These are phyloP conservation scores for Lacanobia wlatinum DNA, from an alignment of 2,888 invertebrate species.

Conservation along the genomic window DNA sequence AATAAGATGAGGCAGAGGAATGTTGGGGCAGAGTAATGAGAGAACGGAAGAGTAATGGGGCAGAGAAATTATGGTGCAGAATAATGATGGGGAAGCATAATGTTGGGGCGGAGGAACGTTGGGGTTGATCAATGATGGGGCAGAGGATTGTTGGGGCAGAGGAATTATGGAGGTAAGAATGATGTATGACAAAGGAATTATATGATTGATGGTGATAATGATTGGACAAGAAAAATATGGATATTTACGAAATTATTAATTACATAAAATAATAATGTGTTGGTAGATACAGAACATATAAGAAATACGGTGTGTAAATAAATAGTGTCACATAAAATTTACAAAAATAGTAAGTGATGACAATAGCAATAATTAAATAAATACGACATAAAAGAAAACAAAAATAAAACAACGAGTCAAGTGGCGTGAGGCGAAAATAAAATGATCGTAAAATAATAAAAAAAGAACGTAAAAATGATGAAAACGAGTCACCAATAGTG, in stretches of 20 bases:
- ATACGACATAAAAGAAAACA: slow-evolving; percentile 28
- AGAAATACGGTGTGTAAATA: slow-evolving; percentile 11
- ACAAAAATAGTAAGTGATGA: background rate
- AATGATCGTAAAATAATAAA: slow-evolving; percentile 65
- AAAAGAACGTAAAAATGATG: slow-evolving; percentile 69
- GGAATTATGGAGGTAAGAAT: background rate
- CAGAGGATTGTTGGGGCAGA: background rate
- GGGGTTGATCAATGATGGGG: no score
- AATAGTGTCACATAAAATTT: slow-evolving; percentile 10
- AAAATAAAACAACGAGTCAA: slow-evolving; percentile 75
- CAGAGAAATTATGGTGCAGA: slow-evolving; percentile 1
- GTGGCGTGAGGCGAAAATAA: slow-evolving; percentile 78
- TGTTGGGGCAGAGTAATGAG: background rate
- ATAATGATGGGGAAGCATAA: background rate
- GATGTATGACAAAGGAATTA: background rate
- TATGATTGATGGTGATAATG: background rate
- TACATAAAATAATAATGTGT: slow-evolving; percentile 12
- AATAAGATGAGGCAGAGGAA: background rate
- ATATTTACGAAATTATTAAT: slow-evolving; percentile 15
- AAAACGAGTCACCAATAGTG: slow-evolving; percentile 86
- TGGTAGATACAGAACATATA: slow-evolving; percentile 20
- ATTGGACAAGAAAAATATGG: background rate
- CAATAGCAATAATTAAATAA: slow-evolving; percentile 25
- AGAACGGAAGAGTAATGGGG: background rate
- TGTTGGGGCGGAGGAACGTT: no score